Base-by-base conservation (phyloP, 2,888 invertebrate species). In the Cephus pulcher region DNA sequence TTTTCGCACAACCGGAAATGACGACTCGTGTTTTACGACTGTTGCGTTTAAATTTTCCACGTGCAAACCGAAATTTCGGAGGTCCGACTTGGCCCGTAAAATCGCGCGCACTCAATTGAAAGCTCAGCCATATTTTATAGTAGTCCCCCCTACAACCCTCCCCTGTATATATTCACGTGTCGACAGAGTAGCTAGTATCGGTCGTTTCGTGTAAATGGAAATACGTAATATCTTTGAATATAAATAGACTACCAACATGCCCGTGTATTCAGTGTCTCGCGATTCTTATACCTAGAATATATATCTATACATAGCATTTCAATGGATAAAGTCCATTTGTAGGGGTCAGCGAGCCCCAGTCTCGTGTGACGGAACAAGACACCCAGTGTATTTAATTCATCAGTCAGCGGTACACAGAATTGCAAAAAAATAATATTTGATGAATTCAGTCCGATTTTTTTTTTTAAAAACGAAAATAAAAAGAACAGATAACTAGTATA, bases 31-130 rank as follows among this genome's bases (percentile, higher is more conserved):
- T 56, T 56, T 56, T 56, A 56, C 40, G 40, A 23, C 75, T 76
- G 69, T 74, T 32, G 69, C 34, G 9, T 40, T 34, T 35, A 35
- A 75, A 56, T 34, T 32, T 75, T 37, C 73, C n/a, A 37, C 73
- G 32, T 12, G 34, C 34, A 30, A 32, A 23, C 32, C 2, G 15
- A 75, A 75, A 40, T 56, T 32, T 33, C 32, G 35, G 71, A 9
- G 73, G 68, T 9, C 68, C 73, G 34, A 73, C 73, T 75, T 34
- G 68, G 78, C 76, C 79, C 80, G 81, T 84, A 86, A 86, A 85
- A 84, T 79, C 78, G 79, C 78, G 82, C 78, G 80, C 75, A 70
- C 80, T 82, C 85, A 84, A 84, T 84, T 83, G 86, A 85, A 84
- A 86, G 82, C 84, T 82, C 80, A 71, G 71, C 30, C 75, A 82